phyloP scores from a whole-genome alignment of 2,113 vertebrate genomes.

The Gobiocypris rarus region DNA sequence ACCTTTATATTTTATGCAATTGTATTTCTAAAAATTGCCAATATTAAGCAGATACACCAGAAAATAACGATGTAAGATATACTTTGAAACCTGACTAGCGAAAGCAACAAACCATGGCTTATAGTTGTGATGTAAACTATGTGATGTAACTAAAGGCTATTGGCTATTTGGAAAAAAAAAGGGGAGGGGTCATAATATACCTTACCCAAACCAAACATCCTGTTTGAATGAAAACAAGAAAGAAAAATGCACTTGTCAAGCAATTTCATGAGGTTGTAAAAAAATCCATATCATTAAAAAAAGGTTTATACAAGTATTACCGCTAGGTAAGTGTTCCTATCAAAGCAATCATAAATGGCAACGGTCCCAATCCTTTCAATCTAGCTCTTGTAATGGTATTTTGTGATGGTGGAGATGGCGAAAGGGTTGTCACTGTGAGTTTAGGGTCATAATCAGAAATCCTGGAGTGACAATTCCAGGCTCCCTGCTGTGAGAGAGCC shows the following conservation, averaged over 20 bases:
- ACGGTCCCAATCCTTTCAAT: neutral
- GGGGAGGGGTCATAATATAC: neutral
- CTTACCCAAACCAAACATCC: too few species aligned
- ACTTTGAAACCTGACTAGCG: neutral
- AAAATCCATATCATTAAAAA: neutral
- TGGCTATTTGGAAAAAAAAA: neutral
- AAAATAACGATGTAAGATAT: too few species aligned
- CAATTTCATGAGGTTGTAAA: neutral
- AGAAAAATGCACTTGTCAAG: neutral
- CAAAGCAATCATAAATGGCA: neutral
- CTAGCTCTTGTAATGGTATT: constrained; percentile 12
- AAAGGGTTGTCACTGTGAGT: constrained; percentile 1
- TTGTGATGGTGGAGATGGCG: neutral
- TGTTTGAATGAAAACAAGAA: neutral
- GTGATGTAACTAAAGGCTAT: neutral
- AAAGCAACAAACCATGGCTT: neutral
- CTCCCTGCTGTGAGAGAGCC: constrained; percentile 33
- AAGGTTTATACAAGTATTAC: neutral
- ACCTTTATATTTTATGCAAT: neutral
- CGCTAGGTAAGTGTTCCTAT: neutral
- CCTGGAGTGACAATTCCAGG: constrained; percentile 38
- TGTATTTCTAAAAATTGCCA: neutral
- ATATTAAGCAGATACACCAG: too few species aligned
- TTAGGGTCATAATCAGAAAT: constrained; percentile 37
- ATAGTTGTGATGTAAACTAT: neutral